A percentile compares a stretch with the other conserved stretches of the same genome.
These are phyloP conservation scores for Drosophila ezoana DNA, from an alignment of 2,888 invertebrate species.

Conservation along the genomic window DNA sequence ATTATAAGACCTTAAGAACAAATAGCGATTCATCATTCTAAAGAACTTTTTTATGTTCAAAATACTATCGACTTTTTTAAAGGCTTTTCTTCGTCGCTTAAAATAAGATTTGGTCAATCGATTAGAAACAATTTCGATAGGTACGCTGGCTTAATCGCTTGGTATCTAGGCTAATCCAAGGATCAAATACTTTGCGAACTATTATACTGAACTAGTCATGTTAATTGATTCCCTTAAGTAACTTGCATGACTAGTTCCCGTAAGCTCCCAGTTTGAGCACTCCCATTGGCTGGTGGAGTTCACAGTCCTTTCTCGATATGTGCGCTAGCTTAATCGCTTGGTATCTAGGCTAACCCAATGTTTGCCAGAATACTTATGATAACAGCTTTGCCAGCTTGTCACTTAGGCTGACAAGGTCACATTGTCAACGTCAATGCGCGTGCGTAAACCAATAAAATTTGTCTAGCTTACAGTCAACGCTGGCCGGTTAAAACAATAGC, in stretches of 20 bases:
- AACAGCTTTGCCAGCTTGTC: constrained; percentile 64
- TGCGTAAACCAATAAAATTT: constrained; percentile 79
- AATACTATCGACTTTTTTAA: no score
- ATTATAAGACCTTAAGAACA: no score
- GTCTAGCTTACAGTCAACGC: constrained; percentile 58
- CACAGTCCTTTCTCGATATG: constrained; percentile 4
- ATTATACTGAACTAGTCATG: no score
- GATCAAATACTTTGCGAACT: neutral
- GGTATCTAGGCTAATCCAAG: neutral
- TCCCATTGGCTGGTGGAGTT: no score
- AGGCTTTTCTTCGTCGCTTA: no score
- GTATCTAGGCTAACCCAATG: constrained; percentile 1
- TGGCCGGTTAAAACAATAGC: constrained; percentile 65
- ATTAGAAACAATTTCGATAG: neutral
- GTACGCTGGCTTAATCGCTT: constrained; percentile 24
- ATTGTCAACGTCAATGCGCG: constrained; percentile 78
- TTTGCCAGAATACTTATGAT: constrained; percentile 56
- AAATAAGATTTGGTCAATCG: neutral
- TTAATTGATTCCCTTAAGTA: no score
- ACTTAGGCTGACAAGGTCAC: constrained; percentile 75
- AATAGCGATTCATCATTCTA: no score
- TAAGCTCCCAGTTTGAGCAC: no score
- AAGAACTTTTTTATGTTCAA: no score
- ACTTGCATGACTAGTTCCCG: no score
- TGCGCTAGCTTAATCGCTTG: constrained; percentile 23